Base-by-base conservation (phyloP, 2,888 invertebrate genomes). In the Eurytoma adleriae region DNA sequence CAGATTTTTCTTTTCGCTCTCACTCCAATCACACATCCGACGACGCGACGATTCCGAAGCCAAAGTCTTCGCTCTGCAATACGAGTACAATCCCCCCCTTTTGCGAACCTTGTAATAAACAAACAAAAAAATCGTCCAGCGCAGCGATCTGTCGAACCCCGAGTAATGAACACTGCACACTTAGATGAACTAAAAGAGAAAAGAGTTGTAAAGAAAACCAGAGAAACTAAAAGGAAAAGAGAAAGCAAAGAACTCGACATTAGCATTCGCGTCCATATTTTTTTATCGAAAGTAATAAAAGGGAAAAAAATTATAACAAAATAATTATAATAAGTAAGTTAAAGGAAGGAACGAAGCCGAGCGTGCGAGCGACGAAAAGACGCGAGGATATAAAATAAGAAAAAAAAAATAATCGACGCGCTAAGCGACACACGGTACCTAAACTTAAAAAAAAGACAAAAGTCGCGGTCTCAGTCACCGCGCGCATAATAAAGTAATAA, bases 191-290 rank as follows among this genome's bases (percentile, higher is more conserved):
- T 27, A 50, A 69, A 76, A 67, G 20, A 75, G 61, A 27, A 30
- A 48, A 24, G 13, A 50, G 12, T 40, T 40, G 7, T 40, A 40
- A 40, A 40, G 7, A 40, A 40, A 40, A 40, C 40, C 40, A 10
- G 40, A 40, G 40, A 40, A 40, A 40, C 40, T 40, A 40, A 40
- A 10, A 68, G 27, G 18, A 71, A 68, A 70, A 70, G 13, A 62
- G n/a, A 50, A 71, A 82, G 68, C 56, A 82, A 77, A 78, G 59
- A 79, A 80, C 50, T 70, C 71, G 72, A 82, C 67, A 82, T 78
- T 80, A 78, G 70, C 72, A 67, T 67, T 80, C 80, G 80, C 82
- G 80, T 78, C 78, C 82, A 76, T 82, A 82, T 82, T 82, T 82
- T 82, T 82, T 82, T 82, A 82, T 77, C 62, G 69, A 80, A 78